A percentile compares a stretch with the other conserved stretches of the same genome.
phyloP scores from a whole-genome alignment of 1,140 invertebrate genomes.

The Bombus sylvicola region DNA sequence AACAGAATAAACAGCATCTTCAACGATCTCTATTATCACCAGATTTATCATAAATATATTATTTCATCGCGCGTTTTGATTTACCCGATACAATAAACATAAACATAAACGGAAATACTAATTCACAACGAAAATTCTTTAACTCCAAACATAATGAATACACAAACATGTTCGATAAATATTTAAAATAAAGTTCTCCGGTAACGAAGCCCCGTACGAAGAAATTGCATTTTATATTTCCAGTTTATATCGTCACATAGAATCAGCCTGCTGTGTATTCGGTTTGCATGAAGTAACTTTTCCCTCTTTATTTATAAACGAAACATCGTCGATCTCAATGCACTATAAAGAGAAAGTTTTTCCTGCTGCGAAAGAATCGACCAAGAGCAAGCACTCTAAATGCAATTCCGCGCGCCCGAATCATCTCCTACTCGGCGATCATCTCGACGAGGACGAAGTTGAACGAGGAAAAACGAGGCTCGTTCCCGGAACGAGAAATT shows the following conservation, averaged over 20 bases:
- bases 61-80: background rate
- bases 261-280: too few relatives aligned
- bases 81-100: background rate
- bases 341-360: background rate
- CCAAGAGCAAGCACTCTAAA: background rate
- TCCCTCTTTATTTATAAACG: background rate
- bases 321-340: background rate
- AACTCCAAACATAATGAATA: background rate
- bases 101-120: background rate
- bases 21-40: background rate
- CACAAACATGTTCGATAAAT: background rate
- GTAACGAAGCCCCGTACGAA: background rate
- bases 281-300: too few relatives aligned
- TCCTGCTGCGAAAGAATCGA: background rate
- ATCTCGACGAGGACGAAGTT: background rate
- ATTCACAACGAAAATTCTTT: background rate
- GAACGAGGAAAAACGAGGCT: background rate
- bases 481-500: slow-evolving; percentile 3
- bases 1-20: background rate
- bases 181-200: background rate
- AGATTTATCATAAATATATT: background rate
- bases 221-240: background rate
- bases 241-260: too few relatives aligned
- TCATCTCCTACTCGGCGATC: background rate
- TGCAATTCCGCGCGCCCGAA: background rate